phyloP scores from a whole-genome alignment of 2,797 vertebrate species.

The Pseudocheirus occidentalis region DNA sequence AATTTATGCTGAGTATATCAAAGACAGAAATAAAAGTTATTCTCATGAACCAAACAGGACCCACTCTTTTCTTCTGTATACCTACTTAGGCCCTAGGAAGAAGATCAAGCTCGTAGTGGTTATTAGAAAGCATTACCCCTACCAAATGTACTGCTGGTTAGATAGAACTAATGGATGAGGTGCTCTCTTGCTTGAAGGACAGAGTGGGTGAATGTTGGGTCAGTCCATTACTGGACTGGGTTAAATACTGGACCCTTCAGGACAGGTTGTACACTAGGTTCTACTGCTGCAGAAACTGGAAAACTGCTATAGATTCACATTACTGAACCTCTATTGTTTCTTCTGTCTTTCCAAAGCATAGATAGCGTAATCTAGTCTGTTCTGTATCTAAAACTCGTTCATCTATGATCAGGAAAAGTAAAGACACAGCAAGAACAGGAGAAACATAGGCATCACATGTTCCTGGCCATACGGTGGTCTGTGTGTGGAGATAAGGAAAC shows the following conservation, averaged over 20 bases:
- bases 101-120: background rate
- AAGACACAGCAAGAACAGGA: background rate
- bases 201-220: too few relatives aligned
- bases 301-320: background rate
- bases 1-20: background rate
- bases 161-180: background rate
- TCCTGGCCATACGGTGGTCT: background rate
- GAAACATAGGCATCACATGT: background rate
- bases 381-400: background rate
- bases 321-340: background rate
- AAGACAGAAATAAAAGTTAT: background rate
- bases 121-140: background rate
- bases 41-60: background rate
- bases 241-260: background rate
- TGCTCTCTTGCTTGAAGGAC: background rate
- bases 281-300: background rate
- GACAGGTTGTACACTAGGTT: background rate
- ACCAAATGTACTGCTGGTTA: background rate
- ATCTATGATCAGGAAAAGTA: background rate
- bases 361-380: background rate
- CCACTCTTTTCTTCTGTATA: background rate
- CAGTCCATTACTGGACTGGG: background rate
- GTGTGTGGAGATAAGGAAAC: background rate
- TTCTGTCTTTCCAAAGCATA: background rate
- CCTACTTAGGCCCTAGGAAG: background rate